Conservation (phyloP, 1,140 invertebrate genomes). For the Psilanteris sp. region DNA sequence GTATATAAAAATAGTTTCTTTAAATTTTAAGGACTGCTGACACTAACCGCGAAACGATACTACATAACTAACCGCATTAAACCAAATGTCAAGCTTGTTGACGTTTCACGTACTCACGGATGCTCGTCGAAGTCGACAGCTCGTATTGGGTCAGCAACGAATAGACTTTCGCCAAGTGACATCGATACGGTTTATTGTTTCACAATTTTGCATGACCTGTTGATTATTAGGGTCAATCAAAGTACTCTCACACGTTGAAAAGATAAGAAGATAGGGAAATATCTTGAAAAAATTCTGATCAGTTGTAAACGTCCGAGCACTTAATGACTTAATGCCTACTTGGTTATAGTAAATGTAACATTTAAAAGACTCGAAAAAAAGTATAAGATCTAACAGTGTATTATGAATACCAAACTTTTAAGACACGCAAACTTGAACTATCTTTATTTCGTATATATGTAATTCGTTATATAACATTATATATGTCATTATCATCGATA, state of each 20-base stretch:
- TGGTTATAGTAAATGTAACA: no score
- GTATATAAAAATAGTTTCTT: background rate
- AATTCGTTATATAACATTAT: no score
- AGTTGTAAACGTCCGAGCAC: no score
- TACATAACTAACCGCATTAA: conserved; percentile 23
- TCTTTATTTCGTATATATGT: no score
- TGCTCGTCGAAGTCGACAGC: conserved; percentile 19
- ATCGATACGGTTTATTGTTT: conserved; percentile 58
- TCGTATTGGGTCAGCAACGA: conserved; percentile 23
- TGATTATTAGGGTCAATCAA: conserved; percentile 23
- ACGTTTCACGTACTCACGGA: conserved; percentile 33
- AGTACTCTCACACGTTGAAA: background rate
- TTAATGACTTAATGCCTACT: no score
- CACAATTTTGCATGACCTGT: conserved; percentile 27
- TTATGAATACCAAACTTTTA: no score
- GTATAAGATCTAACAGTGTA: no score
- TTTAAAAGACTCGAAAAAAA: no score
- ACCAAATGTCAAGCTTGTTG: conserved; percentile 31
- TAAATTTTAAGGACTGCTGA: conserved; percentile 13
- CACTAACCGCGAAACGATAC: conserved; percentile 26
- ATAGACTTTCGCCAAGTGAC: conserved; percentile 49
- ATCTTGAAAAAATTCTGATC: no score
- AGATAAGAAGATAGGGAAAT: no score
- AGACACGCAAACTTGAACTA: no score
- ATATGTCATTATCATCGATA: no score